Evolutionary conservation across 2,113 vertebrate genomes (phyloP).

Genomic region (Saiga tatarica): DNA sequence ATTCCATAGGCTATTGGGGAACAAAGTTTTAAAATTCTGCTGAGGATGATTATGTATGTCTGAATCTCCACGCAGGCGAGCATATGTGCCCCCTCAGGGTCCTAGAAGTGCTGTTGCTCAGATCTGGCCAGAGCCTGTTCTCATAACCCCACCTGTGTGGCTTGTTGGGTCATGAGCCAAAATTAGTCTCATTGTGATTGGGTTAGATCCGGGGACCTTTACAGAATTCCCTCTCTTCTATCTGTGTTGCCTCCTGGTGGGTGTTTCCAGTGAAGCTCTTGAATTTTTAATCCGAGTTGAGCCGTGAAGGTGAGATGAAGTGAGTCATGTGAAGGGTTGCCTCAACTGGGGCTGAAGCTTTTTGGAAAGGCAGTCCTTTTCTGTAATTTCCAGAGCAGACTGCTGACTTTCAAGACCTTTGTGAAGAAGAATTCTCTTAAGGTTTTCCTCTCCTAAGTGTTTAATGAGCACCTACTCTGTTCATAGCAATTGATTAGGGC

Average conservation of each 20-base stretch:
- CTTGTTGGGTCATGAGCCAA: not conserved
- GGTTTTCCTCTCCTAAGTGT: not conserved
- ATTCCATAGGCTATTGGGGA: slow-evolving; percentile 18
- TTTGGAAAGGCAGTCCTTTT: not conserved
- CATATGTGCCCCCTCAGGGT: accelerated
- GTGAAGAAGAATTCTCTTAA: not conserved
- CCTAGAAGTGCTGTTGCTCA: accelerated
- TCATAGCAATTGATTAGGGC: not conserved
- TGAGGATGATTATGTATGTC: not conserved
- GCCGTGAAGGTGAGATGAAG: not conserved
- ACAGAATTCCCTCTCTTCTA: not conserved
- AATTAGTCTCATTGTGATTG: not conserved
- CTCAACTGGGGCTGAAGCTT: not conserved
- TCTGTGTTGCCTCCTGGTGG: not conserved
- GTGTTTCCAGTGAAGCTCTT: not conserved
- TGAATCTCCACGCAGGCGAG: not conserved
- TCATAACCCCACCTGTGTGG: not conserved
- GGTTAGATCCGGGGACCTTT: not conserved
- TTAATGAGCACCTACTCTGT: not conserved
- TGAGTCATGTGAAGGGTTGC: not conserved
- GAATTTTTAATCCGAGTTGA: slow-evolving; percentile 28
- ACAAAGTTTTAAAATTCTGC: slow-evolving; percentile 32
- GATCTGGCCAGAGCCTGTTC: not conserved
- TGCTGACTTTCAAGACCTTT: not conserved
- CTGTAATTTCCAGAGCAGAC: not conserved